A percentile compares a stretch with the other conserved stretches of the same genome.
Conservation (phyloP, 1,140 invertebrate genomes). For the Drosophila sturtevanti region DNA sequence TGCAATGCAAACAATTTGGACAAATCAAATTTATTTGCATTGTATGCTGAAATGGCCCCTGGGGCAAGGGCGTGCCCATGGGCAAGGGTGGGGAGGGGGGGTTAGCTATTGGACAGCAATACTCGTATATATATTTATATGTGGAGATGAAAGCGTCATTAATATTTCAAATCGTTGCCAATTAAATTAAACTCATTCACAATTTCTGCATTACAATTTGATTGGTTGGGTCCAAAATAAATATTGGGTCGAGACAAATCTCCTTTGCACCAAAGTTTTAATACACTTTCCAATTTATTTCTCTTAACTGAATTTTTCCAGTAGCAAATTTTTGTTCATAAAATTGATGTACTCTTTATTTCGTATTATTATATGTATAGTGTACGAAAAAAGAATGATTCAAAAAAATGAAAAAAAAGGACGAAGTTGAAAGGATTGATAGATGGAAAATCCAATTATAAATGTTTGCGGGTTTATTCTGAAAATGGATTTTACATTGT, state of each 20-base stretch:
- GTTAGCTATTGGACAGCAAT: background rate
- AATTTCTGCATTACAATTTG: conserved; percentile 41
- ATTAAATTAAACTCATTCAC: conserved; percentile 61
- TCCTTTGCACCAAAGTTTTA: background rate
- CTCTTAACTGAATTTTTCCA: no score
- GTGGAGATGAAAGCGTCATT: conserved; percentile 40
- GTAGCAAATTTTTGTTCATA: no score
- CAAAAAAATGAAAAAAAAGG: background rate
- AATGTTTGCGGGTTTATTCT: conserved; percentile 8
- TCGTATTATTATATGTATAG: no score
- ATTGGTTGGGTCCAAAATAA: background rate
- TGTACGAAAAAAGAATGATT: no score
- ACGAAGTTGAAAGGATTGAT: background rate
- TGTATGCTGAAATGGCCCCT: conserved; percentile 29
- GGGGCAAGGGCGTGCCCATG: background rate
- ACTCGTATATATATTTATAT: conserved; percentile 26
- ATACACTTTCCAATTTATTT: background rate
- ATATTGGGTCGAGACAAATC: background rate
- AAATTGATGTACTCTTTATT: no score
- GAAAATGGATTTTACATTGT: background rate
- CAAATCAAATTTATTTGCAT: conserved; percentile 62
- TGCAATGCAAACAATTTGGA: conserved; percentile 47
- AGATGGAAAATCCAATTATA: conserved; percentile 26
- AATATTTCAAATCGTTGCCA: conserved; percentile 64
- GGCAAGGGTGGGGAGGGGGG: background rate